Conservation (phyloP, 2,888 invertebrate genomes). For the Ligdia adustata region DNA sequence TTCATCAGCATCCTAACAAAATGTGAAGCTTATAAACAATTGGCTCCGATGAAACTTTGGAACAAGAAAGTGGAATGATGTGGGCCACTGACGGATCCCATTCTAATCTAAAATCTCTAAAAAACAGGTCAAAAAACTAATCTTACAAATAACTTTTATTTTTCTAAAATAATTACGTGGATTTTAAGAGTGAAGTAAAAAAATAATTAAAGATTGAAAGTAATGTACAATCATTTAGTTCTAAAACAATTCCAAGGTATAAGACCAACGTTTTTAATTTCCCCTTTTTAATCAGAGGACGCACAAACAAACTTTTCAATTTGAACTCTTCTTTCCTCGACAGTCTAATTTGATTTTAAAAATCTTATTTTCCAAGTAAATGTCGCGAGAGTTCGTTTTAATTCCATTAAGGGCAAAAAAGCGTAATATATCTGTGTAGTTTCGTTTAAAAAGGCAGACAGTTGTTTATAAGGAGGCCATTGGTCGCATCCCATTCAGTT, state of each 20-base stretch:
- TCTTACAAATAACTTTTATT: too few relatives aligned
- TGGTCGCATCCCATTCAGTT: constrained; percentile 64
- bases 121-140: too few relatives aligned
- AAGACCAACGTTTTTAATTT: neutral
- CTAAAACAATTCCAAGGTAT: neutral
- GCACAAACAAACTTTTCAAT: constrained; percentile 23
- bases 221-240: too few relatives aligned
- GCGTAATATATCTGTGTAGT: constrained; percentile 26
- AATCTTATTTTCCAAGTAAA: constrained; percentile 26
- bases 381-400: constrained; percentile 28
- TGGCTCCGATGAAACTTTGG: constrained; percentile 40
- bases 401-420: constrained; percentile 25
- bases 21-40: constrained; percentile 9
- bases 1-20: neutral
- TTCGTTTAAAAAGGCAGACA: constrained; percentile 43
- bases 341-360: constrained; percentile 25
- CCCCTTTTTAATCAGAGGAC: constrained; percentile 16
- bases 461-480: constrained; percentile 65
- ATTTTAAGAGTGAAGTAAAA: too few relatives aligned
- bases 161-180: too few relatives aligned
- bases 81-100: too few relatives aligned
- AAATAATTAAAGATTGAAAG: neutral
- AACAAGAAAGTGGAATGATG: constrained; percentile 47
- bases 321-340: constrained; percentile 10
- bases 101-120: too few relatives aligned